Evolutionary conservation across 1,140 invertebrate species (phyloP), one percentile per base, ranked within the genome.

Genomic region (Caenorhabditis brenneri): DNA sequence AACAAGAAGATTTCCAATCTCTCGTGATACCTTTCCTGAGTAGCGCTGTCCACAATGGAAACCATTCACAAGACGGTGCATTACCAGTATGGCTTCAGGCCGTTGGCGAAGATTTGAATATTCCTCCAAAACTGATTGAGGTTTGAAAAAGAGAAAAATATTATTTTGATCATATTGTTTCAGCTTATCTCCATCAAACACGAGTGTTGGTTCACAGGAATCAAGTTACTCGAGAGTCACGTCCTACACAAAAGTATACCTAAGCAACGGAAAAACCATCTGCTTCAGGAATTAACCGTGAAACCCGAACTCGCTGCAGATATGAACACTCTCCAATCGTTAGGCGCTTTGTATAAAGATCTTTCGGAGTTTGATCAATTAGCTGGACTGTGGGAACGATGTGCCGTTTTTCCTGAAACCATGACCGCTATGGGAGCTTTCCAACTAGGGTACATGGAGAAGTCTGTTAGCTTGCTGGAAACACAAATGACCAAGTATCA

Each of bases 181-280:
- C 82, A 83, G 82, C 60, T 55, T 39, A 79, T 83, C 36, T 79
- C 82, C 9, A 27, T 19, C 2, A 83, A 78, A 29, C 82, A 83
- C 51, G 33, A 53, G n/a, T 65, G 58, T 31, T 83, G 82, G 82
- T 49, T 79, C 33, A 55, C 42, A 0, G 82, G 82, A 79, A 46
- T 83, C 36, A 36, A 27, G 27, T 15, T 79, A 19, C 82, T 83
- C n/a, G 82, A 83, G 27, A 55, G 16, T 16, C 4, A n/a, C 15
- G 24, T 46, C 49, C 46, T 29, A 78, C 1, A 12, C 16, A n/a
- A 42, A 22, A 9, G 31, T 1, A 81, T 81, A 12, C 31, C 51
- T 16, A 51, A 81, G 29, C 42, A 51, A 46, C 42, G 60, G 16
- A 69, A 81, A 9, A 80, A 80, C 33, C 16, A 2, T 12, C 10